Evolutionary conservation across 2,888 invertebrate genomes (phyloP), one percentile per base, ranked within the genome.

Genomic region (Parasteatoda lunata): DNA sequence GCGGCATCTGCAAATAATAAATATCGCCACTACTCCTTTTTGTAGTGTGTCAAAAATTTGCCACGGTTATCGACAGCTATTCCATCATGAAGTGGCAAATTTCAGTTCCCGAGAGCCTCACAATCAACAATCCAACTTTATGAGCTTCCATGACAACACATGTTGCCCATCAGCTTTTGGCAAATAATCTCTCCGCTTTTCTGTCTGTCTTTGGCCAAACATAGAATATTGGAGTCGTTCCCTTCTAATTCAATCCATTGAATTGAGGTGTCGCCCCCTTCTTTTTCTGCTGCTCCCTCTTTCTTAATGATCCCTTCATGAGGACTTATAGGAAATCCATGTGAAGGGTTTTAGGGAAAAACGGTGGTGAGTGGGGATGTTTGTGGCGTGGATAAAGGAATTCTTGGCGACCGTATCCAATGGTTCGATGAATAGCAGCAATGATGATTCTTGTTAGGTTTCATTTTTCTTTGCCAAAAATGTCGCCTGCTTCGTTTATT

Each of bases 311-410:
- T 82, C 51, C 69, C 49, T 76, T 64, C 30, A 52, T 65, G 73
- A 65, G 47, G 80, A 73, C 76, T 82, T 82, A 82, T 82, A 82
- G 82, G 76, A 82, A 82, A 82, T 82, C 82, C 64, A 82, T 82
- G 64, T n/a, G 64, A 45, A 69, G 69, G 75, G 70, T 64, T 70
- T 82, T 82, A 82, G 76, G 82, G 82, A 69, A 77, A 82, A 30
- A 30, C 30, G 30, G 30, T 2, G 30, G 30, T 30, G 30, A 30
- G 30, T 30, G 76, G 59, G 48, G 73, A 75, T 73, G 45, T 59
- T 76, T 45, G 64, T 54, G 64, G 76, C 59, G 76, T 59, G 59
- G 59, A 59, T 13, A 59, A 59, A 7, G 9, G n/a, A 59, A 59
- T 59, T 59, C 59, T n/a, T 59, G 9, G 11, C 9, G 9, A 59